phyloP scores from a whole-genome alignment of 2,797 vertebrate genomes.

The Cryptoprocta ferox region DNA sequence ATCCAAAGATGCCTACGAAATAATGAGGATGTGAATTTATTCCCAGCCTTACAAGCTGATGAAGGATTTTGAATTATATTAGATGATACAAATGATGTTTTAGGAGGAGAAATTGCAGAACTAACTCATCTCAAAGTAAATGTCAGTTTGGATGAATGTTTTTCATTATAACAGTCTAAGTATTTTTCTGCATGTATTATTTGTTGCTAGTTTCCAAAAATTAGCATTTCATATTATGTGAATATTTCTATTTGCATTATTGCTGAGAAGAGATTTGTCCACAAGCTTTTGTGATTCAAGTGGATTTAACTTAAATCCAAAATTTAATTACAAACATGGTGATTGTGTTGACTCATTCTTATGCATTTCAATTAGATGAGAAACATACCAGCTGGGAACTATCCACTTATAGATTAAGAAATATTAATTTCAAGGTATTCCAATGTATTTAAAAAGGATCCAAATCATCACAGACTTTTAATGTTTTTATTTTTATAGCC shows the following conservation, averaged over 20 bases:
- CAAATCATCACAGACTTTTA: slow-evolving; percentile 46
- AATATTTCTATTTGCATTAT: slow-evolving; percentile 73
- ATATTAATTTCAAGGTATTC: slow-evolving; percentile 61
- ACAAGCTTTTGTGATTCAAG: slow-evolving; percentile 64
- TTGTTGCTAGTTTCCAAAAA: slow-evolving; percentile 66
- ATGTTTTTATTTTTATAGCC: slow-evolving; percentile 30
- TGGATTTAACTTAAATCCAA: slow-evolving; percentile 72
- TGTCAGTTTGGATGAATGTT: slow-evolving; percentile 59
- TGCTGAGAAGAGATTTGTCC: slow-evolving; percentile 68
- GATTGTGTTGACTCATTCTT: slow-evolving; percentile 51
- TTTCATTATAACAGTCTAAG: slow-evolving; percentile 63
- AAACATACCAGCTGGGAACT: not conserved
- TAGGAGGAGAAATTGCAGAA: slow-evolving; percentile 66
- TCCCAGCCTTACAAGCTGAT: not conserved
- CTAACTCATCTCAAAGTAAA: slow-evolving; percentile 60
- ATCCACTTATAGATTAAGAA: slow-evolving; percentile 50
- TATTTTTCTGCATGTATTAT: slow-evolving; percentile 61
- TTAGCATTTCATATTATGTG: slow-evolving; percentile 69
- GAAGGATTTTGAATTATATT: slow-evolving; percentile 62
- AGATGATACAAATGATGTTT: slow-evolving; percentile 67
- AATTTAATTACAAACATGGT: slow-evolving; percentile 77
- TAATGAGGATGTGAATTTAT: slow-evolving; percentile 61
- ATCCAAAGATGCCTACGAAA: slow-evolving; percentile 67
- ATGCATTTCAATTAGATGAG: slow-evolving; percentile 62
- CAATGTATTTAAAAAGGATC: not conserved